A percentile compares a stretch with the other conserved stretches of the same genome.
phyloP scores from a whole-genome alignment of 1,140 invertebrate genomes.

The Nomia melanderi region DNA sequence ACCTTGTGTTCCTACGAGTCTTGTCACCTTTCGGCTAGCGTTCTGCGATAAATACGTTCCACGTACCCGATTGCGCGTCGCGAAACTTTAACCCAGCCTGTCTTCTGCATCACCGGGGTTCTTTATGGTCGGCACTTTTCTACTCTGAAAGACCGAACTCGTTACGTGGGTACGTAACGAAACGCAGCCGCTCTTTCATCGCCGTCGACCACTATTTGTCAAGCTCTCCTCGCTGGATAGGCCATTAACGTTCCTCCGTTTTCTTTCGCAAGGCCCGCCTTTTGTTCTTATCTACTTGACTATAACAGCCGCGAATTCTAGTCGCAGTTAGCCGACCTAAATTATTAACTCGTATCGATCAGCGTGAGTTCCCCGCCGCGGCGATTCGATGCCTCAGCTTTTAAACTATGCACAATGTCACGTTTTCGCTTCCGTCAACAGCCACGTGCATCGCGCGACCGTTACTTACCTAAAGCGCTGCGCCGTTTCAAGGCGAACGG shows the following conservation, averaged over 20 bases:
- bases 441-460: not conserved
- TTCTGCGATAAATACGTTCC: no score
- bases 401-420: not conserved
- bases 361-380: not conserved
- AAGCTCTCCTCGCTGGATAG: constrained; percentile 25
- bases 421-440: not conserved
- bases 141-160: constrained; percentile 27
- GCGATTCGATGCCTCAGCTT: no score
- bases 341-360: constrained; percentile 29
- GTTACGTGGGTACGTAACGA: constrained; percentile 35
- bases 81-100: not conserved
- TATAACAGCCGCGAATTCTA: constrained; percentile 1
- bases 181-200: constrained; percentile 40
- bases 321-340: not conserved
- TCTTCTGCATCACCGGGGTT: constrained; percentile 18
- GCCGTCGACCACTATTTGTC: constrained; percentile 48
- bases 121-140: constrained; percentile 19
- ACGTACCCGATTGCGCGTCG: not conserved
- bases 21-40: not conserved
- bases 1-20: not conserved
- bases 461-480: not conserved
- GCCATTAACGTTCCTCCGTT: constrained; percentile 43
- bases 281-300: constrained; percentile 49
- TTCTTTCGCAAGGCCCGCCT: constrained; percentile 25
- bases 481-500: not conserved